phyloP scores from a whole-genome alignment of 1,140 invertebrate genomes.

The Lordiphosa collinella region DNA sequence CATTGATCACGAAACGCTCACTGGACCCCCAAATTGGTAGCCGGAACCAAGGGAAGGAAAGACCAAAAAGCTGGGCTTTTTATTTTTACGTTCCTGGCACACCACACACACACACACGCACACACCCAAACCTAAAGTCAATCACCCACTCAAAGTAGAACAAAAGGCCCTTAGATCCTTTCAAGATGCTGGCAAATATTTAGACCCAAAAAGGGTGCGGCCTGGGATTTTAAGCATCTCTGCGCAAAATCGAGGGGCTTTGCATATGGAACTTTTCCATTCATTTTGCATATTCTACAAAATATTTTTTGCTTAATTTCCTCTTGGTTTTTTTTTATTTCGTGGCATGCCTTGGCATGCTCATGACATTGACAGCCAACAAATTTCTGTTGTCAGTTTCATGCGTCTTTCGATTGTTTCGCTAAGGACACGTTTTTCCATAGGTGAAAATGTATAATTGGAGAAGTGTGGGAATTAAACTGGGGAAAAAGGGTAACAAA shows the following conservation, averaged over 20 bases:
- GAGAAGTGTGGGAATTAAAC: neutral
- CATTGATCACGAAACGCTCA: no score
- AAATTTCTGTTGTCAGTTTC: conserved; percentile 66
- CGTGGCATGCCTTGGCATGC: conserved; percentile 14
- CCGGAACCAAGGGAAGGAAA: conserved; percentile 4
- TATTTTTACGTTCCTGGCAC: conserved; percentile 62
- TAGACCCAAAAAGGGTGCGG: conserved; percentile 40
- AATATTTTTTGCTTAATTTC: conserved; percentile 37
- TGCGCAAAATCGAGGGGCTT: conserved; percentile 46
- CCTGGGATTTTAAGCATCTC: conserved; percentile 1
- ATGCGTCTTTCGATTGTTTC: conserved; percentile 54
- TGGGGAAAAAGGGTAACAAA: neutral
- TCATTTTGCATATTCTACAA: conserved; percentile 61
- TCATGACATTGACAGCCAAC: conserved; percentile 62
- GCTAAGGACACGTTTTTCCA: conserved; percentile 29
- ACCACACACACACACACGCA: conserved; percentile 22
- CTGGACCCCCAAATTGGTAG: conserved; percentile 28
- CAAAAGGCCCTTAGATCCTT: conserved; percentile 35
- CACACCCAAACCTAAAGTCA: conserved; percentile 50
- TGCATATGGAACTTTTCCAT: conserved; percentile 33
- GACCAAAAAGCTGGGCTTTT: conserved; percentile 35
- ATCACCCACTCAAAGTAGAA: conserved; percentile 42
- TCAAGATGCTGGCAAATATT: conserved; percentile 40
- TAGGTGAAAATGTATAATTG: conserved; percentile 16
- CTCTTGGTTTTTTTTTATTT: conserved; percentile 18